Base-by-base conservation (phyloP, 2,113 vertebrate species). In the Macheiramphus alcinus region DNA sequence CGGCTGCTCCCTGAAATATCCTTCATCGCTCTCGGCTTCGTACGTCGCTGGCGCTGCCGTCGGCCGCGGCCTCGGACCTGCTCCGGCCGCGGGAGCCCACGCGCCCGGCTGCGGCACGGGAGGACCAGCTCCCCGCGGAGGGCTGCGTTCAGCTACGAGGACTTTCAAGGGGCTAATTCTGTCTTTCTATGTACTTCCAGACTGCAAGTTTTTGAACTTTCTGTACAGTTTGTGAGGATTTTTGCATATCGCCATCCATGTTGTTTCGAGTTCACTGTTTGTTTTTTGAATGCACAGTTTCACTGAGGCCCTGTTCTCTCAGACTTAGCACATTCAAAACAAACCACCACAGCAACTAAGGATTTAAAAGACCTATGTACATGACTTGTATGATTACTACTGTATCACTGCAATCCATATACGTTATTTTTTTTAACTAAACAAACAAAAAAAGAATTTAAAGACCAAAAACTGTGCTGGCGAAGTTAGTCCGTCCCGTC, bases 401-500 rank as follows among this genome's bases (percentile, higher is more conserved):
- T 92, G 80, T 94, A 96, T 93, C 95, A 97, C 93, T 89, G 93
- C 91, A 91, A 96, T 97, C 97, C 97, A 98, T 95, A 95, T 45
- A 74, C 40, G 23, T 96, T 98, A 50, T 98, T 97, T 98, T 98
- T 94, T 97, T 96, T 97, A 90, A 91, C 96, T 85, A 86, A 89
- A 94, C 25, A 79, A 88, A 97, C 62, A 97, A 94, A 68, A 98
- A 97, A 91, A 96, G 29, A 95, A 95, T 97, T 95, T 98, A 97
- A 98, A 98, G 98, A 98, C 98, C 98, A 98, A 98, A 98, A 98
- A 98, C 98, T 98, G 98, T 98, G 98, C 98, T 98, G 97, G 96
- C 89, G 32, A 98, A 96, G 94, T 97, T 94, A 90, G 85, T 72
- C 61, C 70, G 66, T 84, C 78, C n/a, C n/a, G n/a, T n/a, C n/a